Conservation (phyloP, 2,888 invertebrate species). For the Hermaeophaga mercurialis region DNA sequence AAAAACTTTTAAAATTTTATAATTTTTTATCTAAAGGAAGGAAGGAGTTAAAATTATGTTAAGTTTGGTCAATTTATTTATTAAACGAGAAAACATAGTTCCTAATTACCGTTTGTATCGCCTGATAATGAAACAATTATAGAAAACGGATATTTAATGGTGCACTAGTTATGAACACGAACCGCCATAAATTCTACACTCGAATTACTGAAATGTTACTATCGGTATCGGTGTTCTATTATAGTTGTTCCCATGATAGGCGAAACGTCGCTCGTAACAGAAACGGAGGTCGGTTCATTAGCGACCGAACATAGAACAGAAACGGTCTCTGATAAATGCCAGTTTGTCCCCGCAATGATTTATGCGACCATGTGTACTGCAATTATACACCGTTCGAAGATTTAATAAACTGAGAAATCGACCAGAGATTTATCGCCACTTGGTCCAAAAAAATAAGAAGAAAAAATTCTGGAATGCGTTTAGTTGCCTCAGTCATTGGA, state of each 20-base stretch:
- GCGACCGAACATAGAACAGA: slow-evolving; percentile 41
- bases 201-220: slow-evolving; percentile 15
- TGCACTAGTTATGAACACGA: not conserved
- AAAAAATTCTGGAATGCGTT: slow-evolving; percentile 40
- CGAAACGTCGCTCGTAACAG: slow-evolving; percentile 8
- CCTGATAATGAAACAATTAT: not conserved
- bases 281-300: slow-evolving; percentile 20
- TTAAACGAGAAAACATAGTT: too few species aligned
- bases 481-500: slow-evolving; percentile 40
- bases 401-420: slow-evolving; percentile 58
- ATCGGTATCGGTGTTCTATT: slow-evolving; percentile 7
- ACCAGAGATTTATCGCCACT: slow-evolving; percentile 50
- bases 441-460: slow-evolving; percentile 19
- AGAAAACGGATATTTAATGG: not conserved
- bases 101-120: too few species aligned
- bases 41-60: too few species aligned
- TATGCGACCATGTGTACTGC: slow-evolving; percentile 54
- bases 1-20: too few species aligned
- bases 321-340: slow-evolving; percentile 49
- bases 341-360: slow-evolving; percentile 52
- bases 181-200: not conserved
- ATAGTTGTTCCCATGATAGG: slow-evolving; percentile 12
- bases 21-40: too few species aligned
- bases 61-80: too few species aligned
- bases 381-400: slow-evolving; percentile 56